Evolutionary conservation across 2,888 invertebrate species (phyloP).

Genomic region (Steinernema hermaphroditum): DNA sequence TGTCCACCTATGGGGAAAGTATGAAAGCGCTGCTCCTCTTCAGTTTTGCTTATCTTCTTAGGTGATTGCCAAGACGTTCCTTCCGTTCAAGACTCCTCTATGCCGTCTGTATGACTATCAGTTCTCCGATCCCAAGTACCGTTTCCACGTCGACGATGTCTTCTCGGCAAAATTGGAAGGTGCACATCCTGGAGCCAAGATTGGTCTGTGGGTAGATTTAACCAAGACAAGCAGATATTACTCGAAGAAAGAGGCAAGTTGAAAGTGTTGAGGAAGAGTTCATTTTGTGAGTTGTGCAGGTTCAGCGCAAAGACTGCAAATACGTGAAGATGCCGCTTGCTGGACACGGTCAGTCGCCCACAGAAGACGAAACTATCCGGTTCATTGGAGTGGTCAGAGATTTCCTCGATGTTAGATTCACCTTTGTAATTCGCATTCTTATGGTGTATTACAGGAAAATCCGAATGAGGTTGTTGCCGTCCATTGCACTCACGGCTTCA

Average conservation of each 20-base stretch:
- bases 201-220: constrained; percentile 94
- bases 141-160: constrained; percentile 86
- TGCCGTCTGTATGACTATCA: constrained; percentile 80
- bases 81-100: constrained; percentile 92
- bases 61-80: constrained; percentile 76
- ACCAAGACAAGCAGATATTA: constrained; percentile 94
- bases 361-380: constrained; percentile 79
- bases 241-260: constrained; percentile 76
- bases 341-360: constrained; percentile 86
- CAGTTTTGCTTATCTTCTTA: constrained; percentile 33
- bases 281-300: constrained; percentile 40
- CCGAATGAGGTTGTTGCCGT: constrained; percentile 71
- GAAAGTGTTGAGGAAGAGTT: constrained; percentile 2
- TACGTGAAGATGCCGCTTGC: constrained; percentile 76
- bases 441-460: constrained; percentile 41
- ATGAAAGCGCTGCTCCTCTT: constrained; percentile 29
- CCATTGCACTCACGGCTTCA: constrained; percentile 97
- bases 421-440: not conserved
- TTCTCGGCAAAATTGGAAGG: constrained; percentile 69
- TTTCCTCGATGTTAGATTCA: constrained; percentile 44
- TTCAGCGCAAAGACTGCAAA: constrained; percentile 67
- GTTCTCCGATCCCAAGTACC: constrained; percentile 78
- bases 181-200: constrained; percentile 70
- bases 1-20: constrained; percentile 70
- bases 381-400: constrained; percentile 88